Conservation (phyloP, 2,888 invertebrate genomes). For the Cephus nigrinus region DNA sequence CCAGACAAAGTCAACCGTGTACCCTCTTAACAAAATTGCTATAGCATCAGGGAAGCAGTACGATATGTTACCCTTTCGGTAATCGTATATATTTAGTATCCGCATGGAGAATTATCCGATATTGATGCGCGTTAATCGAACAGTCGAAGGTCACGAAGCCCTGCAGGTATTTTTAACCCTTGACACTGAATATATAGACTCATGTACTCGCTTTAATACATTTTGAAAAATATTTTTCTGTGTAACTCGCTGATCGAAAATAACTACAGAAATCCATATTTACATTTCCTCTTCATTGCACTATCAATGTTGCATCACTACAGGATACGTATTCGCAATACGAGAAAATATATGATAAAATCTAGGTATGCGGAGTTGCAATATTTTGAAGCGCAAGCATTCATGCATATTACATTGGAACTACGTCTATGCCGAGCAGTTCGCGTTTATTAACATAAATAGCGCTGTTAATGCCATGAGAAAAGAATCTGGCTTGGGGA, state of each 20-base stretch:
- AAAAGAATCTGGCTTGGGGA: neutral
- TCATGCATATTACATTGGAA: neutral
- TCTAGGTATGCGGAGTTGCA: neutral
- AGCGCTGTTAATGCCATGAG: neutral
- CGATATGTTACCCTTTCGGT: neutral
- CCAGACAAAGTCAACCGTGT: neutral
- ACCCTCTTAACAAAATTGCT: neutral
- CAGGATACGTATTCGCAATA: neutral
- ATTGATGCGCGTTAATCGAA: neutral
- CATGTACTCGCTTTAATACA: neutral
- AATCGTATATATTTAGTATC: neutral
- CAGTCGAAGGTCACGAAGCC: neutral
- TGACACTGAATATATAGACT: neutral
- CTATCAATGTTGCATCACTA: neutral
- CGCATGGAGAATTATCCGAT: neutral
- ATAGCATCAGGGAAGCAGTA: neutral
- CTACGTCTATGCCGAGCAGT: neutral
- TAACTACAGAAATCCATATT: neutral
- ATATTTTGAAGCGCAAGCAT: neutral
- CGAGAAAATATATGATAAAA: neutral
- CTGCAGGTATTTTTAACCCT: neutral
- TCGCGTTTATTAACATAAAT: neutral
- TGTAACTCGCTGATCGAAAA: neutral
- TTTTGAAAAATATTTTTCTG: neutral
- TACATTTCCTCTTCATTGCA: neutral